Base-by-base conservation (phyloP, 23 tunicate genomes). In the Styela clava region DNA sequence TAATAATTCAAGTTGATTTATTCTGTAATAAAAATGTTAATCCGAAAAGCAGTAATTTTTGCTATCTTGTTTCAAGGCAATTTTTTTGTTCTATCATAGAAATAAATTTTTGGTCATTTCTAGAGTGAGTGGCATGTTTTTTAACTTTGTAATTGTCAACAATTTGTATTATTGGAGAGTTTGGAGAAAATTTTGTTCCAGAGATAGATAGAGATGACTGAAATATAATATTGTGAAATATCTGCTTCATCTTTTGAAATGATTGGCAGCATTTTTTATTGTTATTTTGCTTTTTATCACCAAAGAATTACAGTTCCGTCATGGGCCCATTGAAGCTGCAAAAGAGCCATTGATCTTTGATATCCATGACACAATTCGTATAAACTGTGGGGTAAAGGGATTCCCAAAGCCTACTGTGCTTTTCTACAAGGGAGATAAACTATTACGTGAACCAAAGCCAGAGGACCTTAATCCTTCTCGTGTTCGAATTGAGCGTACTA, bases 351-450 rank as follows among this genome's bases (percentile, higher is more conserved):
- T 51, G 31, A 76, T 44, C 22, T 24, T 76, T 29, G n/a, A 76
- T 52, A 31, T 52, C 26, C 62, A 56, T 33, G 32, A 51, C 12
- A 25, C 64, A 56, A 76, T 76, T 44, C 81, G 81, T 44, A 76
- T 76, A 18, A 35, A 76, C 27, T 76, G 81, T 56, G 65, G 65
- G 52, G 81, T 76, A 9, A 25, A 27, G 18, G 78, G 78, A 16
- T 76, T 27, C n/a, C 65, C 81, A 0, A 18, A 24, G 24, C 71
- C 71, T 16, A 22, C 16, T 16, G 71, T 67, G n/a, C n/a, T 18
- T 28, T 67, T 67, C 71, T 67, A 67, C 31, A 67, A 29, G 71
- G 71, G 71, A 25, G 31, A 67, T 16, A 22, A 67, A 22, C 31
- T 67, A 16, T 28, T 67, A 23, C 30, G 31, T 12, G 31, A 67